A percentile compares a stretch with the other conserved stretches of the same genome.
phyloP scores from a whole-genome alignment of 2,797 vertebrate genomes.

The Hoplostethus mediterraneus region DNA sequence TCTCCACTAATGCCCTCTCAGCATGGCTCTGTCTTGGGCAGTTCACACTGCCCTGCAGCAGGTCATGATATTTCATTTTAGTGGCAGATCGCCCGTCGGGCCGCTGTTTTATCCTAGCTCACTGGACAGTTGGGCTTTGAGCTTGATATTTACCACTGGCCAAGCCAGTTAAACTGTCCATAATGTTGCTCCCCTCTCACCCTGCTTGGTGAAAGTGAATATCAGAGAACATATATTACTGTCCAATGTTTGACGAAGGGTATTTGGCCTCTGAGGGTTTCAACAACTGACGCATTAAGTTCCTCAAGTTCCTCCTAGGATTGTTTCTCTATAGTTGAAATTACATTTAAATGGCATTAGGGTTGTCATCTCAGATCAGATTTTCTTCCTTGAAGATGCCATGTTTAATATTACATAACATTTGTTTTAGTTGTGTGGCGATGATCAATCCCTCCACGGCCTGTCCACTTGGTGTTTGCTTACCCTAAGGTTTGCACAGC shows the following conservation, averaged over 20 bases:
- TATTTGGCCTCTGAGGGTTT: conserved; percentile 18
- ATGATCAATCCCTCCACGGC: conserved; percentile 29
- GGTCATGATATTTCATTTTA: conserved; percentile 73
- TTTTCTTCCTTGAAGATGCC: conserved; percentile 22
- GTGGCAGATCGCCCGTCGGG: conserved; percentile 65
- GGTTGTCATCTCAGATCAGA: conserved; percentile 10
- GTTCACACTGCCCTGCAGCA: conserved; percentile 65
- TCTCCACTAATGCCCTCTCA: conserved; percentile 74
- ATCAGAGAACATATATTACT: conserved; percentile 28
- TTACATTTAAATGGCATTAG: conserved; percentile 5
- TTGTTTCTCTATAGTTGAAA: conserved; percentile 18
- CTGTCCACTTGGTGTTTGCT: conserved; percentile 22
- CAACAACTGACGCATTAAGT: background rate
- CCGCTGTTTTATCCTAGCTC: conserved; percentile 69
- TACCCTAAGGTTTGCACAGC: conserved; percentile 3
- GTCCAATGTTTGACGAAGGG: conserved; percentile 29
- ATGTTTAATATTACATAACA: conserved; percentile 46
- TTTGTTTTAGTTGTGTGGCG: conserved; percentile 46
- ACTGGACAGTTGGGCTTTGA: conserved; percentile 43
- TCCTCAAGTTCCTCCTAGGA: background rate
- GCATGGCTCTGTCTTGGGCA: conserved; percentile 55
- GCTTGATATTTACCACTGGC: conserved; percentile 75
- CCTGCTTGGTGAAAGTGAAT: conserved; percentile 21
- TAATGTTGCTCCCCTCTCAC: conserved; percentile 42
- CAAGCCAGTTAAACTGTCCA: conserved; percentile 53